Evolutionary conservation across 2,888 invertebrate species (phyloP).

Genomic region (Hydraecia micacea): DNA sequence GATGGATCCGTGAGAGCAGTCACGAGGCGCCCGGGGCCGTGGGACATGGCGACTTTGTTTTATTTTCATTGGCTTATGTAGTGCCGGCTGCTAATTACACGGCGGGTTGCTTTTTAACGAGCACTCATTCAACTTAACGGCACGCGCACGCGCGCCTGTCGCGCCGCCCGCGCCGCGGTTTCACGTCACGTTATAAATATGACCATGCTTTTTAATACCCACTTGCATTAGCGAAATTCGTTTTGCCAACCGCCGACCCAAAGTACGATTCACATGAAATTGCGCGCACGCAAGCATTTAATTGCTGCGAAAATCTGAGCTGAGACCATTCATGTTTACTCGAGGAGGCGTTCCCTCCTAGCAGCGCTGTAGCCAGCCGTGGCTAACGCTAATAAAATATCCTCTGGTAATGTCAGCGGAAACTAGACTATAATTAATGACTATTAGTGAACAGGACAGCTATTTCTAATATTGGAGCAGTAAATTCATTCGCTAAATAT

Average conservation of each 20-base stretch:
- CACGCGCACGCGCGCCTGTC: constrained; percentile 73
- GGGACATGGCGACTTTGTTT: constrained; percentile 81
- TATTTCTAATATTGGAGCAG: constrained; percentile 33
- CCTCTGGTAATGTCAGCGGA: constrained; percentile 41
- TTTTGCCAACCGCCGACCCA: constrained; percentile 53
- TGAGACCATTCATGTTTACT: constrained; percentile 55
- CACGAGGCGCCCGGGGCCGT: constrained; percentile 85
- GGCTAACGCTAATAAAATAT: constrained; percentile 54
- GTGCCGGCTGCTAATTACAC: constrained; percentile 84
- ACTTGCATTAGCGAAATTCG: constrained; percentile 66
- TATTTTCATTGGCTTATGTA: constrained; percentile 80
- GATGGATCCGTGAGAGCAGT: constrained; percentile 86
- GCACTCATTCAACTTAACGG: constrained; percentile 84
- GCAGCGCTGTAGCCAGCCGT: constrained; percentile 39
- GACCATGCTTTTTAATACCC: constrained; percentile 67
- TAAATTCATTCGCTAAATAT: constrained; percentile 14
- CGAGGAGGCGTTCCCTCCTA: constrained; percentile 47
- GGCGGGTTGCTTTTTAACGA: constrained; percentile 86
- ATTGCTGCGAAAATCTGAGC: constrained; percentile 53
- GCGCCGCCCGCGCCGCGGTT: constrained; percentile 55
- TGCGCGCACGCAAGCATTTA: constrained; percentile 54
- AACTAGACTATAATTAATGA: constrained; percentile 56
- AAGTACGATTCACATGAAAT: constrained; percentile 61
- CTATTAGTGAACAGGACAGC: constrained; percentile 42
- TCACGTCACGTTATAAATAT: constrained; percentile 73